These are phyloP conservation scores for Colletes gigas DNA, from an alignment of 1,140 invertebrate species.

Conservation along the genomic window DNA sequence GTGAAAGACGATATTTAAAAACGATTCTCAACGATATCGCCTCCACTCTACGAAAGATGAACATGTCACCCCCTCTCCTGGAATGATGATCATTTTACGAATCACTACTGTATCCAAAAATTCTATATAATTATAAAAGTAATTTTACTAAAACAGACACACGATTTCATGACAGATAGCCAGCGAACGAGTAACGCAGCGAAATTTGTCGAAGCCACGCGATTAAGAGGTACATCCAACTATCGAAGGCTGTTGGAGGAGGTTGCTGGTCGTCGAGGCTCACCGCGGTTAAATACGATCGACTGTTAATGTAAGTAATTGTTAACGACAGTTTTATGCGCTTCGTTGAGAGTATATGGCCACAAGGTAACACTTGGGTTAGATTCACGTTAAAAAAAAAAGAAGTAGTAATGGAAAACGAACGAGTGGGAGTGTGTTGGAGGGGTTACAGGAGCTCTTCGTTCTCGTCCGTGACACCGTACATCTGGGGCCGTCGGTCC, in stretches of 20 bases:
- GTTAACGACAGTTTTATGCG: conserved; percentile 6
- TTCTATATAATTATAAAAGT: no score
- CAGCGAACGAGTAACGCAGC: background rate
- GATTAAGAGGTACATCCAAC: background rate
- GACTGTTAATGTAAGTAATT: background rate
- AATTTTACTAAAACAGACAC: no score
- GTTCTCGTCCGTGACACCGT: conserved; percentile 78
- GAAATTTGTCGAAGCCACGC: background rate
- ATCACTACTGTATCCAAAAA: no score
- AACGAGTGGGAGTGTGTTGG: background rate
- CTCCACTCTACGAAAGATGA: no score
- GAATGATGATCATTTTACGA: no score
- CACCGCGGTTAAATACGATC: no score
- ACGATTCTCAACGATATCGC: no score
- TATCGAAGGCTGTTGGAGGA: background rate
- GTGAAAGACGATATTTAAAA: no score
- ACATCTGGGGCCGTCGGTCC: conserved; percentile 78
- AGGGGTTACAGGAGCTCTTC: conserved; percentile 77
- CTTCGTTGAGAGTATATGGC: background rate
- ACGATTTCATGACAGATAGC: no score
- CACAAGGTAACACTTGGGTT: background rate
- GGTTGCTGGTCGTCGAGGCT: background rate
- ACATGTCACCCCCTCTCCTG: no score
- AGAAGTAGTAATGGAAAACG: no score
- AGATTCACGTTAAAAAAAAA: background rate